A percentile compares a stretch with the other conserved stretches of the same genome.
phyloP scores from a whole-genome alignment of 2,797 vertebrate species.

The Aplochiton taeniatus region DNA sequence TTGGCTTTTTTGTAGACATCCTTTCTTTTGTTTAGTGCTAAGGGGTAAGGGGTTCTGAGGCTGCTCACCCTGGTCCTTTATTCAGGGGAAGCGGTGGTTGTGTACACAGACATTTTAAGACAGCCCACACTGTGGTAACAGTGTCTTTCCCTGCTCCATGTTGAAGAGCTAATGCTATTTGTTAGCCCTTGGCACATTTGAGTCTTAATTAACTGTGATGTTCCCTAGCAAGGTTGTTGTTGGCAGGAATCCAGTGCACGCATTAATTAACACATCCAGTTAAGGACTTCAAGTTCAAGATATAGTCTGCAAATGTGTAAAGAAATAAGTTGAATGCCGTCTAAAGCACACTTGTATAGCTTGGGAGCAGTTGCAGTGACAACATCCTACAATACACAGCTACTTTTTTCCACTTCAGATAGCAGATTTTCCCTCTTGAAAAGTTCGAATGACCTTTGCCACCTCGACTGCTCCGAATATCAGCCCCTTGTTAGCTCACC shows the following conservation, averaged over 20 bases:
- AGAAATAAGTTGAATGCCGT: conserved; percentile 53
- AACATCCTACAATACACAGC: no score
- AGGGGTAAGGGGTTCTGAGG: conserved; percentile 46
- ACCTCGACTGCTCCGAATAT: background rate
- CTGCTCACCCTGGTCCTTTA: conserved; percentile 8
- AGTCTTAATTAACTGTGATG: conserved; percentile 70
- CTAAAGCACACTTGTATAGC: conserved; percentile 58
- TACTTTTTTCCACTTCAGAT: background rate
- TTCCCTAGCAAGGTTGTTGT: conserved; percentile 68
- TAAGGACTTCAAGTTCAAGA: conserved; percentile 65
- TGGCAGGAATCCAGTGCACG: conserved; percentile 62
- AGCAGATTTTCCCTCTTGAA: background rate
- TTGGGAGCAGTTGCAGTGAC: conserved; percentile 35
- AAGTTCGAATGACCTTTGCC: background rate
- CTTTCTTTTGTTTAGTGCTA: conserved; percentile 44
- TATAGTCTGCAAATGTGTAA: conserved; percentile 63
- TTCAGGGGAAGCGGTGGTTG: no score
- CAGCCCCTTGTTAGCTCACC: background rate
- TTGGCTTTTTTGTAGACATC: conserved; percentile 30
- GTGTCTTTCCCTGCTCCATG: conserved; percentile 49
- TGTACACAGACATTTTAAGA: background rate
- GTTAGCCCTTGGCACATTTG: conserved; percentile 69
- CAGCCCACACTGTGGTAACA: conserved; percentile 31
- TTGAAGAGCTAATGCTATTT: conserved; percentile 63
- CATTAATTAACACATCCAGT: conserved; percentile 66